A percentile compares a stretch with the other conserved stretches of the same genome.
Evolutionary conservation across 2,888 invertebrate genomes (phyloP).

Genomic region (Polymixis lichenea): DNA sequence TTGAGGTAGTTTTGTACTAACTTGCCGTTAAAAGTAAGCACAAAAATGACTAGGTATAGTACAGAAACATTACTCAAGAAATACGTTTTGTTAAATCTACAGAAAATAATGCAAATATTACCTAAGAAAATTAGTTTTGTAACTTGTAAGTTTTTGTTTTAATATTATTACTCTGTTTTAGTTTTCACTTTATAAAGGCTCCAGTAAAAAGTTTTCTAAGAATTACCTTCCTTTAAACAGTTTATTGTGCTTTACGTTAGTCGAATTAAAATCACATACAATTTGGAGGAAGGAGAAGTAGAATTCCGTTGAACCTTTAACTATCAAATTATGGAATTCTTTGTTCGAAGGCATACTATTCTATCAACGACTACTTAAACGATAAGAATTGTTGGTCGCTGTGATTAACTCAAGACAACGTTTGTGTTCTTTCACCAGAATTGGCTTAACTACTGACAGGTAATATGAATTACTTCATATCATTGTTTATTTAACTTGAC

Average conservation of each 20-base stretch:
- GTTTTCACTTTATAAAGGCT: neutral
- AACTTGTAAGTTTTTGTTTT: conserved; percentile 5
- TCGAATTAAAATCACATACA: neutral
- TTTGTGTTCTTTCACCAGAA: too few relatives aligned
- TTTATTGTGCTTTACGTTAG: too few relatives aligned
- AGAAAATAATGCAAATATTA: neutral
- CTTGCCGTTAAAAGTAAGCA: neutral
- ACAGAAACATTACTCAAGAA: neutral
- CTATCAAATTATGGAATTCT: too few relatives aligned
- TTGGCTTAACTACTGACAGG: too few relatives aligned
- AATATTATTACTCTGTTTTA: conserved; percentile 13
- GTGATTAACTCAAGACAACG: too few relatives aligned
- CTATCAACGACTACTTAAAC: too few relatives aligned
- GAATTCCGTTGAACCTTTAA: neutral
- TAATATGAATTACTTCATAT: too few relatives aligned
- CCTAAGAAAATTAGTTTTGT: conserved; percentile 1
- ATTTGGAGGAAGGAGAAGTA: neutral
- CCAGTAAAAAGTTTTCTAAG: neutral
- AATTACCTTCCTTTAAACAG: neutral
- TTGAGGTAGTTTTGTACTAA: neutral
- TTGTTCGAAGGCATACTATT: too few relatives aligned
- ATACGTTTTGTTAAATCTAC: neutral
- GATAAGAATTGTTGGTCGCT: too few relatives aligned
- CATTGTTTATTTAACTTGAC: too few relatives aligned
- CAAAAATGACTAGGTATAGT: neutral